Base-by-base conservation (phyloP, 2,888 invertebrate genomes). In the Seira musarum region DNA sequence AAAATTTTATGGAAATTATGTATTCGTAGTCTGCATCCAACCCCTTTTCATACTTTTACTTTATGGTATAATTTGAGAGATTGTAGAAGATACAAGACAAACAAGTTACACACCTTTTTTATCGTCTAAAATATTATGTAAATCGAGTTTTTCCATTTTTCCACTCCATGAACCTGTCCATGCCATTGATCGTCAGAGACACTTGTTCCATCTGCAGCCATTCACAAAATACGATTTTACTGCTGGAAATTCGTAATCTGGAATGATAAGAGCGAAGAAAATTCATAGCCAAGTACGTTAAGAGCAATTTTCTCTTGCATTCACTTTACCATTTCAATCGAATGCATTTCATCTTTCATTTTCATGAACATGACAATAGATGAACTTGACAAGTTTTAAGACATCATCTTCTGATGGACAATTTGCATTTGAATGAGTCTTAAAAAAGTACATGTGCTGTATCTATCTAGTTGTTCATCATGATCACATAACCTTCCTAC, bases 81-180 rank as follows among this genome's bases (percentile, higher is more conserved):
- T n/a, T n/a, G n/a, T n/a, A n/a, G n/a, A n/a, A n/a, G n/a, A n/a
- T n/a, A n/a, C n/a, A n/a, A n/a, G n/a, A n/a, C n/a, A 57, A 17
- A 15, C 57, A 57, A 17, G 57, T n/a, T 40, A n/a, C 57, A 57
- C 17, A 57, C 57, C 5, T 17, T 10, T 57, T 57, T 57, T 57
- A 13, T n/a, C 5, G 57, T 57, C n/a, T n/a, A n/a, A n/a, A n/a
- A 57, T 5, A 57, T 15, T 57, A 57, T 57, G 57, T n/a, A 57
- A 57, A 57, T 57, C 57, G 17, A 5, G n/a, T 10, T n/a, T 57
- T 19, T 15, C 5, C 30, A 15, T 60, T 80, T 73, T 80, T 80
- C 74, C 69, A 65, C 69, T 49, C 63, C 69, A 80, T 80, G 65
- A 74, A 69, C 53, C 25, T 66, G 75, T 70, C 71, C 24, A n/a